Conservation (phyloP, 2,797 vertebrate species). For the Antrozous pallidus region DNA sequence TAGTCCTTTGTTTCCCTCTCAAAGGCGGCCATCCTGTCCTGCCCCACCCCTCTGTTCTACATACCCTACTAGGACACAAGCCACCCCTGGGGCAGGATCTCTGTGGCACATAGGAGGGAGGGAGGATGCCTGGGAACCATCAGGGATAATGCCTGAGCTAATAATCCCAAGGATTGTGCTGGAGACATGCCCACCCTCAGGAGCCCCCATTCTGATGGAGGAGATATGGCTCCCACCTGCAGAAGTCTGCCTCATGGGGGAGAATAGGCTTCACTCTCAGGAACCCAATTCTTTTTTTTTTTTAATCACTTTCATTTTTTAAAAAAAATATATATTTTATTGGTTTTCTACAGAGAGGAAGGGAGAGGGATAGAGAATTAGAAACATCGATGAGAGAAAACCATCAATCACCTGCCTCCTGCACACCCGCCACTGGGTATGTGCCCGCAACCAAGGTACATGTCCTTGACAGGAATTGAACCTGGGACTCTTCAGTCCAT, state of each 20-base stretch:
- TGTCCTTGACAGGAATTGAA: too few species aligned
- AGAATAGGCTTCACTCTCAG: not conserved
- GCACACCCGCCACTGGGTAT: too few species aligned
- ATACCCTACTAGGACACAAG: constrained; percentile 12
- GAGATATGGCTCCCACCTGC: not conserved
- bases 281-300: too few species aligned
- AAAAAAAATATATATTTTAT: too few species aligned
- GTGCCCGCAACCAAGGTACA: too few species aligned
- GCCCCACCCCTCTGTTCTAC: not conserved
- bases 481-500: too few species aligned
- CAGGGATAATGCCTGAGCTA: not conserved
- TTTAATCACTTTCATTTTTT: too few species aligned
- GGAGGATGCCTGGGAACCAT: not conserved
- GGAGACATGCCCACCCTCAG: not conserved
- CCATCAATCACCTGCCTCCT: too few species aligned
- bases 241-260: not conserved
- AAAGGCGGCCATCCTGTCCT: constrained; percentile 48
- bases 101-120: not conserved
- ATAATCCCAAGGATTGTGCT: not conserved
- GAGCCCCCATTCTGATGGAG: not conserved
- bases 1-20: constrained; percentile 67
- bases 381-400: too few species aligned
- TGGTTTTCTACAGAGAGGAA: too few species aligned
- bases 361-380: too few species aligned
- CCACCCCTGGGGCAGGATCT: not conserved